Evolutionary conservation across 2,888 invertebrate genomes (phyloP), one percentile per base, ranked within the genome.

Genomic region (Himalopsyche anomala): DNA sequence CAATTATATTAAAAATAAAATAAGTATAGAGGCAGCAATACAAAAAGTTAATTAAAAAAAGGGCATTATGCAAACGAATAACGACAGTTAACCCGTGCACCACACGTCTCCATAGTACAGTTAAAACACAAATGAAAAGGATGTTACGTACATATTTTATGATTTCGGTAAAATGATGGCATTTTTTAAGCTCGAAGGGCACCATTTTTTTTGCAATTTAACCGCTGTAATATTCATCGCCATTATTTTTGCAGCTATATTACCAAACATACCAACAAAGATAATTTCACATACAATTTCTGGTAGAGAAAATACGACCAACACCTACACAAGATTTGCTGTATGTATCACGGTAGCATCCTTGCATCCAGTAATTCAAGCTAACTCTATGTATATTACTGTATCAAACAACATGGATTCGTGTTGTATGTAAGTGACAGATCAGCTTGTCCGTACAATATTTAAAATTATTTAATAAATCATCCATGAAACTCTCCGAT

Each of bases 31-130:
- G 82, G 81, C 85, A 74, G 74, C 82, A 54, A 55, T 81, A 42
- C 69, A 51, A 74, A 85, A 85, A 85, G 85, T 85, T 85, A 85
- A 85, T 85, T 85, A 85, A 85, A 85, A 81, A 85, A 79, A 28
- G 74, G 74, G 54, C 81, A 85, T 85, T 82, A 82, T 74, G 38
- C 55, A 84, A 55, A 81, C 84, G 84, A 56, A 56, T 19, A 56
- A 56, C 36, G 80, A 28, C 55, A 80, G n/a, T 80, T 45, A 9
- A 80, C 80, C 80, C 80, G 42, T 80, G 79, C 79, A 55, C 84
- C 38, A 74, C 74, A 74, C 74, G 74, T 74, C 74, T 74, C 74
- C 12, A 15, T 74, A 19, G 74, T 74, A 74, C 19, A 74, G 74
- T 74, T 74, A 74, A 74, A 74, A 74, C 74, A 74, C 74, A 74